Conservation (phyloP, 1,140 invertebrate genomes). For the Caenorhabditis tropicalis region DNA sequence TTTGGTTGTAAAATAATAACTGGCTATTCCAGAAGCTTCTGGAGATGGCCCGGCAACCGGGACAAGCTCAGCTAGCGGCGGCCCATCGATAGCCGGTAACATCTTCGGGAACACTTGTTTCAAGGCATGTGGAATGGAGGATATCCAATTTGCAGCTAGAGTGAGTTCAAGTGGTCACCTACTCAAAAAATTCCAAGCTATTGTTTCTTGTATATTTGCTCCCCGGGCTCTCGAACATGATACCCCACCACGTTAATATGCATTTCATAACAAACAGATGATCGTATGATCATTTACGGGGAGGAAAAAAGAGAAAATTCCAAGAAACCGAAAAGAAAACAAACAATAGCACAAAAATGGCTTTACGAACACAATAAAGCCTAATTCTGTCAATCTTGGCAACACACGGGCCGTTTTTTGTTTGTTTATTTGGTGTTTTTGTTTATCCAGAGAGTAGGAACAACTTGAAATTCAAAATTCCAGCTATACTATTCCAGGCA, state of each 20-base stretch:
- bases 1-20: background rate
- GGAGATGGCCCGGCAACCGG: background rate
- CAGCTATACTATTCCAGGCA: background rate
- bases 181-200: too few species aligned
- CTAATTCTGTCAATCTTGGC: conserved; percentile 5
- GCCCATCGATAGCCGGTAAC: conserved; percentile 48
- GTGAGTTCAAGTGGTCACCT: conserved; percentile 49
- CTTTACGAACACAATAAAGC: background rate
- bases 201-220: background rate
- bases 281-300: background rate
- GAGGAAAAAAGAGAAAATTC: background rate
- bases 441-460: background rate
- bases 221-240: background rate
- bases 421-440: background rate
- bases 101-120: conserved; percentile 61
- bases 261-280: background rate
- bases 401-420: background rate
- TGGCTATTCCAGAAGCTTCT: background rate
- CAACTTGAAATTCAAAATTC: too few species aligned
- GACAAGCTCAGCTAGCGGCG: background rate
- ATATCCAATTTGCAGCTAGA: conserved; percentile 68
- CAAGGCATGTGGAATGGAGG: conserved; percentile 70
- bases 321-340: background rate
- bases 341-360: background rate
- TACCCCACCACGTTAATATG: background rate